Evolutionary conservation across 2,888 invertebrate species (phyloP).

Genomic region (Cataglyphis rosenhaueri): DNA sequence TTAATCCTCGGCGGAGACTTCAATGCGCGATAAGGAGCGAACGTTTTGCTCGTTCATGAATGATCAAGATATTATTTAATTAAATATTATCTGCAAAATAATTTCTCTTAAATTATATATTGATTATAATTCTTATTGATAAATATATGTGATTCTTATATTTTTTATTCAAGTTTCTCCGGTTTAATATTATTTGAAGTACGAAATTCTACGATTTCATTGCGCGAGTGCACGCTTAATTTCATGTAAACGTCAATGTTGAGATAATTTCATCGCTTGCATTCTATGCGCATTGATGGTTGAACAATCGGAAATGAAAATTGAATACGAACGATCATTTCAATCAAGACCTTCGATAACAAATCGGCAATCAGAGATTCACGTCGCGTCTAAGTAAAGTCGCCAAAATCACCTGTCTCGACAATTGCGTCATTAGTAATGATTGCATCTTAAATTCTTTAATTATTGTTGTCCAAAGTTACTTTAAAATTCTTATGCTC

Average conservation of each 20-base stretch:
- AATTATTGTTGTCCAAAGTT: not conserved
- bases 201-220: constrained; percentile 17
- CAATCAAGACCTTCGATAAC: constrained; percentile 70
- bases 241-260: constrained; percentile 10
- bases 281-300: constrained; percentile 66
- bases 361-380: constrained; percentile 76
- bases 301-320: constrained; percentile 57
- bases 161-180: not conserved
- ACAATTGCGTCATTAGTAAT: constrained; percentile 57
- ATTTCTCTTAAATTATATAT: not conserved
- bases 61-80: not conserved
- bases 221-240: not conserved
- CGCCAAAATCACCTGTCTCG: constrained; percentile 14
- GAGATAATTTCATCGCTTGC: constrained; percentile 56
- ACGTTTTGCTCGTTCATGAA: not conserved
- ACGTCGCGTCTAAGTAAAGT: constrained; percentile 56
- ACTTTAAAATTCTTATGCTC: not conserved
- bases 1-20: constrained; percentile 13
- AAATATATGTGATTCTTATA: not conserved
- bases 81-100: not conserved
- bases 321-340: constrained; percentile 75
- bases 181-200: not conserved
- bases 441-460: constrained; percentile 1
- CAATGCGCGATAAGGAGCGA: not conserved
- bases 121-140: not conserved